phyloP scores from a whole-genome alignment of 2,113 vertebrate species.

The Varanus komodoensis region DNA sequence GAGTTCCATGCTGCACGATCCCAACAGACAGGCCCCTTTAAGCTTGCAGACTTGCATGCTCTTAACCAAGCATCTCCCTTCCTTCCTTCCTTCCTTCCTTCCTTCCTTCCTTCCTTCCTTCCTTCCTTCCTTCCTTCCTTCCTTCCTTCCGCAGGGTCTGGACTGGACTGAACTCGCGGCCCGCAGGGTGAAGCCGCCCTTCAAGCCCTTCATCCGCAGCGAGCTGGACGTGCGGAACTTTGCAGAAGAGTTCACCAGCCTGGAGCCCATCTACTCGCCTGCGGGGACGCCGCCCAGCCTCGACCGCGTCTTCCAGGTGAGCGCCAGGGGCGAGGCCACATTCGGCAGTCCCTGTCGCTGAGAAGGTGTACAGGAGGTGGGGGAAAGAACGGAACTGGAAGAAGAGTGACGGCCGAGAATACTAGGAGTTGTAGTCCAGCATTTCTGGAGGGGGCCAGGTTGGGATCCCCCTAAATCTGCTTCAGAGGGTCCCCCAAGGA shows the following conservation, averaged over 20 bases:
- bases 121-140: background rate
- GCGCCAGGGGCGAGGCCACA: background rate
- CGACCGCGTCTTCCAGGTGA: constrained; percentile 89
- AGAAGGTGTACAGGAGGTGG: background rate
- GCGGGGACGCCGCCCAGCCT: constrained; percentile 89
- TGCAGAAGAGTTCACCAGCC: constrained; percentile 90
- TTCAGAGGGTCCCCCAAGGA: no score
- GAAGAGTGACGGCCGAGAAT: background rate
- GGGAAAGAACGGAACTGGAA: background rate
- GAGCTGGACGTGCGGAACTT: constrained; percentile 93
- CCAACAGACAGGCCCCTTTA: background rate
- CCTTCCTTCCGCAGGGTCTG: constrained; percentile 77
- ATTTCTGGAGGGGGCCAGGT: no score
- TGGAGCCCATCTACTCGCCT: constrained; percentile 92
- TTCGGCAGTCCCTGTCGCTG: background rate
- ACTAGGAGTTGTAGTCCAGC: no score
- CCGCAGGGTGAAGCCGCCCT: constrained; percentile 85
- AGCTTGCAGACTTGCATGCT: background rate
- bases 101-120: background rate
- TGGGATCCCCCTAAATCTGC: no score
- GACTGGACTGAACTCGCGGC: constrained; percentile 86
- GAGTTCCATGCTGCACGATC: background rate
- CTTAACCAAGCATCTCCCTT: background rate
- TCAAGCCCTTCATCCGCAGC: constrained; percentile 88
- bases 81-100: background rate